These are phyloP conservation scores for Poliocrania exsul DNA, from an alignment of 2,797 vertebrate genomes.

Conservation along the genomic window DNA sequence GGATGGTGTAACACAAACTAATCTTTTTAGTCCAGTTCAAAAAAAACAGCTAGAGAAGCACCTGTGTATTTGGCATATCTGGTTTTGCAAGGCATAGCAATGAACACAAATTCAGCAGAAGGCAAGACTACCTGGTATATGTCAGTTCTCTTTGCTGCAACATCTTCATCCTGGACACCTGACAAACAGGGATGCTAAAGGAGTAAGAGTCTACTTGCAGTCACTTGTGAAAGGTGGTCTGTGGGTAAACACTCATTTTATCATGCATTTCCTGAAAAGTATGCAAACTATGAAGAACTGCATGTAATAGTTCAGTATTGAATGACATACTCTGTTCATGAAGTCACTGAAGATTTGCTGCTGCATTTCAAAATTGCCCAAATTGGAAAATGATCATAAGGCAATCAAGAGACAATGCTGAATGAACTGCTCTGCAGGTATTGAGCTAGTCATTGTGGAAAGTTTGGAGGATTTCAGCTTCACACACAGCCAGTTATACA, in stretches of 20 bases:
- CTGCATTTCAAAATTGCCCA: background rate
- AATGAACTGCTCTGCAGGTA: background rate
- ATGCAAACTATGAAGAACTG: background rate
- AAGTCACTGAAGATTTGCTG: background rate
- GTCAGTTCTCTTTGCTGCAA: background rate
- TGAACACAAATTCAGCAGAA: background rate
- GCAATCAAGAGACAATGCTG: background rate
- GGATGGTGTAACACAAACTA: background rate
- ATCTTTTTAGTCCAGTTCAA: background rate
- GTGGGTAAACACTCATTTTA: background rate
- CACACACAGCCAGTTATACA: background rate
- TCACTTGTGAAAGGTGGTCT: background rate
- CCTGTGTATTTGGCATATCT: background rate
- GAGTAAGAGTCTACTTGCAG: background rate
- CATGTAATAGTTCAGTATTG: background rate
- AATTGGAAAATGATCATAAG: fast-evolving
- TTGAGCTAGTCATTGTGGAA: background rate
- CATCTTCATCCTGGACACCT: background rate
- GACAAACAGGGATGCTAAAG: background rate
- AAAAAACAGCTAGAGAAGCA: background rate
- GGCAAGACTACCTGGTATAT: fast-evolving
- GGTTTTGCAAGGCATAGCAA: background rate
- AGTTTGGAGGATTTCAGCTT: background rate
- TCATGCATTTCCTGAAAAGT: background rate
- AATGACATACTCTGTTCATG: background rate